A percentile compares a stretch with the other conserved stretches of the same genome.
Conservation (phyloP, 1,140 invertebrate genomes). For the Magallana ariakensis region DNA sequence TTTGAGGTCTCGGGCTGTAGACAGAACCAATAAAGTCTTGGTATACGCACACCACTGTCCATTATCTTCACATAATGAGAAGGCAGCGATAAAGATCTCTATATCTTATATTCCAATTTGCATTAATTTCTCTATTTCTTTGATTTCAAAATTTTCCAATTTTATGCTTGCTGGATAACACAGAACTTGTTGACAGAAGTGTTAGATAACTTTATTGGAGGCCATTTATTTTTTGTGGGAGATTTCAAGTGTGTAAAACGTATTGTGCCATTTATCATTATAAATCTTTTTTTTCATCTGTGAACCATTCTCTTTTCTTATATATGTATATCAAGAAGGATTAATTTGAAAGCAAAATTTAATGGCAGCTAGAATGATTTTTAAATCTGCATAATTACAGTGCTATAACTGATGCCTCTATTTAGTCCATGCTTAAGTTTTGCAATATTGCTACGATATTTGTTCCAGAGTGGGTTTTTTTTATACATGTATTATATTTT, state of each 20-base stretch:
- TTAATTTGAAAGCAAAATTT: too few species aligned
- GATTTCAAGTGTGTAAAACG: neutral
- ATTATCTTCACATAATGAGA: neutral
- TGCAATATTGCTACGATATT: too few species aligned
- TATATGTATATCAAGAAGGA: too few species aligned
- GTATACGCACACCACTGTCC: neutral
- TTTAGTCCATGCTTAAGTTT: too few species aligned
- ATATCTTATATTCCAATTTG: constrained; percentile 12
- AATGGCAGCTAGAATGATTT: too few species aligned
- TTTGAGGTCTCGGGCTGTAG: neutral
- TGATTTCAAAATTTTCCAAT: constrained; percentile 29
- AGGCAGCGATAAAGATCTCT: constrained; percentile 2
- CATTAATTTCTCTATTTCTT: constrained; percentile 31
- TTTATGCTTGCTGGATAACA: constrained; percentile 18
- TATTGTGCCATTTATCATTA: neutral
- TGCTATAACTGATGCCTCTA: too few species aligned
- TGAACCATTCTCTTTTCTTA: too few species aligned
- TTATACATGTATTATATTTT: too few species aligned
- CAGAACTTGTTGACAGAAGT: neutral
- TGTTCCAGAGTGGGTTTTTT: too few species aligned
- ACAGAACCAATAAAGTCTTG: neutral
- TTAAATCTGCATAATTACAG: too few species aligned
- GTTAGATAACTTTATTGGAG: constrained; percentile 14
- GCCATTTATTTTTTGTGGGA: constrained; percentile 1
- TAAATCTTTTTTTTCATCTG: neutral